Conservation (phyloP, 2,113 vertebrate species). For the Rhineura floridana region DNA sequence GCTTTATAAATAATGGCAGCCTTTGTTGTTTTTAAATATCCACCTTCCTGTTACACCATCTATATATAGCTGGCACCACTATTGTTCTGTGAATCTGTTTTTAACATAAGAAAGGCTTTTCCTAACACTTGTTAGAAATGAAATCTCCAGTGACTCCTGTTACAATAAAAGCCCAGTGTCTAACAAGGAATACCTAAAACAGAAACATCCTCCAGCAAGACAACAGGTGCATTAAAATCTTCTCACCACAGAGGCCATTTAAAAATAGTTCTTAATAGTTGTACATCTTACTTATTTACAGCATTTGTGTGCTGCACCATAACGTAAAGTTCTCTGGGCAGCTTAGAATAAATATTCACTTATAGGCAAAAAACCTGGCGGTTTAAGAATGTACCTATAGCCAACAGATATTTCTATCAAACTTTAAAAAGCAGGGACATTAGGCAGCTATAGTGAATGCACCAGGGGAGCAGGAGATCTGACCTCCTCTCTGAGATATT, state of each 20-base stretch:
- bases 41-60: slow-evolving; percentile 56
- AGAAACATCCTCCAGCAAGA: not conserved
- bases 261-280: not conserved
- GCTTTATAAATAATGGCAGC: slow-evolving; percentile 50
- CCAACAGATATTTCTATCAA: too few species aligned
- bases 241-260: not conserved
- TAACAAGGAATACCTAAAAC: slow-evolving; percentile 31
- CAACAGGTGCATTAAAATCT: slow-evolving; percentile 5
- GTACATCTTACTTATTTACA: not conserved
- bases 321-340: too few species aligned
- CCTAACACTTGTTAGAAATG: slow-evolving; percentile 35
- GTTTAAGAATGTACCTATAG: too few species aligned
- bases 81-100: slow-evolving; percentile 54
- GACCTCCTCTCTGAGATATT: too few species aligned
- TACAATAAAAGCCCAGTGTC: not conserved
- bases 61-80: slow-evolving; percentile 32
- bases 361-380: too few species aligned
- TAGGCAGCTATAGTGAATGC: too few species aligned
- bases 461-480: too few species aligned
- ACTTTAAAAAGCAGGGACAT: too few species aligned
- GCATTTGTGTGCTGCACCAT: too few species aligned
- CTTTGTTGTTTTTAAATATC: slow-evolving; percentile 66
- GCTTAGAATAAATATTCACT: too few species aligned
- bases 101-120: slow-evolving; percentile 47
- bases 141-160: slow-evolving; percentile 8